Conservation (phyloP, 2,113 vertebrate genomes). For the Centropus bengalensis region DNA sequence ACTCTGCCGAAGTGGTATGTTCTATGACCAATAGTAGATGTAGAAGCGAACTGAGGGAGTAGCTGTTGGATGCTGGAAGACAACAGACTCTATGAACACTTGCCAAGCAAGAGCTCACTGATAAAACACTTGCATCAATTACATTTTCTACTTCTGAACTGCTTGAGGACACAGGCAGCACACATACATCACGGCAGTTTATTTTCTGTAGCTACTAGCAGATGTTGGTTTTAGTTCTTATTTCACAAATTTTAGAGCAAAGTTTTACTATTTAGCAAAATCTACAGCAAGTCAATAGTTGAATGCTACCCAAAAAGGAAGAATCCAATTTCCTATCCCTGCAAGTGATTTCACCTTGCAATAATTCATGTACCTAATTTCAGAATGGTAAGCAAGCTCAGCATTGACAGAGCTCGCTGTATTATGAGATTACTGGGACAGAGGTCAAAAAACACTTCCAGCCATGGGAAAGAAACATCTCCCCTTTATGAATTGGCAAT, state of each 20-base stretch:
- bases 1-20: neutral
- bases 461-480: neutral
- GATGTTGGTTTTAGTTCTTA: neutral
- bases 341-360: neutral
- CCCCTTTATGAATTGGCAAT: neutral
- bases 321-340: neutral
- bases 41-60: neutral
- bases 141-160: neutral
- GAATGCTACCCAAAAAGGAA: neutral
- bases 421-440: neutral
- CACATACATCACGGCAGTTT: neutral
- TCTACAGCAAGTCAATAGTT: neutral
- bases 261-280: neutral
- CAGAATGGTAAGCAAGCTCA: neutral
- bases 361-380: neutral
- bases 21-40: rapidly evolving
- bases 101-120: neutral
- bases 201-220: neutral
- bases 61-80: neutral
- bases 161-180: neutral
- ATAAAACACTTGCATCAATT: neutral
- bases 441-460: neutral
- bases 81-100: neutral
- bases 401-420: neutral
- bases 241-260: neutral